These are phyloP conservation scores for Ochropleura plecta DNA, from an alignment of 2,888 invertebrate genomes.

Conservation along the genomic window DNA sequence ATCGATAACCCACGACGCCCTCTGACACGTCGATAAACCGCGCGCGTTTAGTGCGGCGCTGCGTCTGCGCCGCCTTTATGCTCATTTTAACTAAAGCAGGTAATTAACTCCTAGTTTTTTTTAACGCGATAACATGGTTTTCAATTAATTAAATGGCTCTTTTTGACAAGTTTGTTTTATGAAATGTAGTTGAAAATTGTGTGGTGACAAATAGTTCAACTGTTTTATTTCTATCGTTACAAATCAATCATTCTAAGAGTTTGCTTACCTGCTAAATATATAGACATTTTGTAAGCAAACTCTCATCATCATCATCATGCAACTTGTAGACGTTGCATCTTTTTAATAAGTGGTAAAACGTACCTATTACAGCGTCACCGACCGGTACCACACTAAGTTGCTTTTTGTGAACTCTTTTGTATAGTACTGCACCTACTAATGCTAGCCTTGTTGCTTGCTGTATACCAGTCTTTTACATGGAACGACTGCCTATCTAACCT, in stretches of 20 bases:
- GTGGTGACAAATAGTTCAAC: background rate
- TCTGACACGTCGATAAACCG: conserved; percentile 79
- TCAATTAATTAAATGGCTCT: conserved; percentile 35
- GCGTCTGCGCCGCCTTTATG: conserved; percentile 65
- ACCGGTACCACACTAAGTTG: background rate
- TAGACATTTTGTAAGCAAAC: too few relatives aligned
- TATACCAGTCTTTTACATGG: too few relatives aligned
- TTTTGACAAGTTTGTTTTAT: conserved; percentile 29
- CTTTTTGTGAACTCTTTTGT: background rate
- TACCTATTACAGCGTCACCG: too few relatives aligned
- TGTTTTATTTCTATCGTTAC: background rate
- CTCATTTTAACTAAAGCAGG: conserved; percentile 69
- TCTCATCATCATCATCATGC: too few relatives aligned
- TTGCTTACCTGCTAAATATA: too few relatives aligned
- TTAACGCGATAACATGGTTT: conserved; percentile 45
- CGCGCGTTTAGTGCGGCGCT: conserved; percentile 70
- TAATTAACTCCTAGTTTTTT: conserved; percentile 65
- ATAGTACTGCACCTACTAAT: background rate
- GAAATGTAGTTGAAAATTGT: conserved; percentile 30
- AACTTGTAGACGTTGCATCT: too few relatives aligned
- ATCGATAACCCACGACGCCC: conserved; percentile 83
- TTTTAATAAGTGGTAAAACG: too few relatives aligned
- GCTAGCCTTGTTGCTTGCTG: too few relatives aligned
- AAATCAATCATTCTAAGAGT: background rate
- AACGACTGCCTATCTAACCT: too few relatives aligned